Evolutionary conservation across 1,140 invertebrate genomes (phyloP), one percentile per base, ranked within the genome.

Genomic region (Pseudomyrmex gracilis): DNA sequence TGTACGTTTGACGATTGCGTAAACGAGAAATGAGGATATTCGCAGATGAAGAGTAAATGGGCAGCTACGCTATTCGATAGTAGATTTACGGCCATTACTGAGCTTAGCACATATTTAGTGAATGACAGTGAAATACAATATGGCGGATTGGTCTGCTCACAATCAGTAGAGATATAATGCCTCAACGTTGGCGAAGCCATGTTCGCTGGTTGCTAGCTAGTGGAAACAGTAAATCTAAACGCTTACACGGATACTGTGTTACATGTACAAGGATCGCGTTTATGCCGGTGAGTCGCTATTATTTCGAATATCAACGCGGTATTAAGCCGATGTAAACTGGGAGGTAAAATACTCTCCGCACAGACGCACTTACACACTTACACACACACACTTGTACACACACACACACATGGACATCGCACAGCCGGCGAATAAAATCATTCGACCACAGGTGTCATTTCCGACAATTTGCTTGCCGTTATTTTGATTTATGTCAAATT

Each of bases 291-390:
- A 68, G 17, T 58, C 67, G 55, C 78, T 87, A 82, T 89, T 83
- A 85, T 90, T 87, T 90, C 84, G 83, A 77, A 90, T 90, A 90
- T 87, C 85, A 87, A 78, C 60, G 83, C 74, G 68, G 64, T 74
- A 87, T 87, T 90, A 87, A 86, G 85, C 88, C 66, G 57, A 57
- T 61, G 76, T 82, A 83, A 83, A 85, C 85, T 17, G 74, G 34
- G 61, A 58, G 66, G 57, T 45, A 84, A 86, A 34, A 84, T 71
- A 74, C 53, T 55, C 34, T 73, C 4, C 20, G 71, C 22, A 34
- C 34, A 34, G 34, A 34, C 5, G 7, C 4, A 34, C 34, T 0
- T 0, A 34, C 34, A 7, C 5, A 34, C n/a, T n/a, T n/a, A n/a
- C 34, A 34, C 5, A 7, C 5, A 7, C 34, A 2, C 24, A 24